Evolutionary conservation across 2,113 vertebrate genomes (phyloP), one percentile per base, ranked within the genome.

Genomic region (Haemorhous mexicanus): DNA sequence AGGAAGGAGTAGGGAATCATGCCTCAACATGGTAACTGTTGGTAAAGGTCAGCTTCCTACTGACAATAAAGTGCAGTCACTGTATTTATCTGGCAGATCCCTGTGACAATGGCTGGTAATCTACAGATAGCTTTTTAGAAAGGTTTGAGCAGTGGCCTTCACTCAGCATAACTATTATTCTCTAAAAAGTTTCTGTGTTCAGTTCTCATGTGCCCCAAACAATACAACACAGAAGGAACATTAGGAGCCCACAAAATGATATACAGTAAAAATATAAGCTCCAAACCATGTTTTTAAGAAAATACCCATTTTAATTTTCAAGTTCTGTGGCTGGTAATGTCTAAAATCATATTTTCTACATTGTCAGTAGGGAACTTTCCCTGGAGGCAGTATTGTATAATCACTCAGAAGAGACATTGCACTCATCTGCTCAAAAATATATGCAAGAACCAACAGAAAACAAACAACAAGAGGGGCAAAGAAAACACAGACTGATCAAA

Each of bases 21-120:
- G 83, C 92, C 69, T 95, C 92, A 90, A 92, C 93, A 87, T 83
- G 87, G 82, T 68, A 88, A 84, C 78, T 66, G 85, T 93, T 95
- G 88, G 79, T 78, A 95, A 95, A 96, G 94, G 88, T 94, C 93
- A 93, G 90, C 87, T 92, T 96, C 94, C 94, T 88, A 94, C 93
- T 2, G 92, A 95, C 88, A 93, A 94, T 91, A 95, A 95, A 97
- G 97, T 94, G 93, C 93, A 96, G 95, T 95, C 14, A 11, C 96
- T 96, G 96, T 94, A 97, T 97, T 97, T 98, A 98, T 97, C 95
- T 91, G 96, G 95, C 95, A 97, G 97, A 84, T 97, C 95, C 89
- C 85, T 73, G 89, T 67, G 82, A 94, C 96, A 96, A 96, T 89
- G 95, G 92, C 80, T 97, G 96, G 95, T 97, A 93, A 97, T 95